These are phyloP conservation scores for Vimba vimba DNA, from an alignment of 2,113 vertebrate species.

Conservation along the genomic window DNA sequence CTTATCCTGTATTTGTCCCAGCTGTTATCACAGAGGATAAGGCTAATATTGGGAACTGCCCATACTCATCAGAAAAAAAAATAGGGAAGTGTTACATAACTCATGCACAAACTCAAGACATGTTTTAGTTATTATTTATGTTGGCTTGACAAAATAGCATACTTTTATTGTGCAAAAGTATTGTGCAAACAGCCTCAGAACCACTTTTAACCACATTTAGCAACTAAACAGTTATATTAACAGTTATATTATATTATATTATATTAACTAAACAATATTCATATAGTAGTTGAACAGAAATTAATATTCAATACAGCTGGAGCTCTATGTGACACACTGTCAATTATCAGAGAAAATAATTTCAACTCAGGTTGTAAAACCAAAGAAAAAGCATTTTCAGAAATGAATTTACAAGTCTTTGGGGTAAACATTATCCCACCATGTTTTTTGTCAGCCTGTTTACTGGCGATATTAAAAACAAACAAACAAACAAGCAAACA, in stretches of 20 bases:
- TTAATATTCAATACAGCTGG: not conserved
- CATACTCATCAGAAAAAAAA: not conserved
- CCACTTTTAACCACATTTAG: not conserved
- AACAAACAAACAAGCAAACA: not conserved
- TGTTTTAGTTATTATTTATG: not conserved
- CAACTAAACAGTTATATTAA: not conserved
- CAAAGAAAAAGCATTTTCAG: not conserved
- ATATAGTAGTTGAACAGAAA: not conserved
- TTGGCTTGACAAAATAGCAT: not conserved
- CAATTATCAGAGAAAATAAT: not conserved
- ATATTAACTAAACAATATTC: not conserved
- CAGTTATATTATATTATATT: no score
- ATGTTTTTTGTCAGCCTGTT: not conserved
- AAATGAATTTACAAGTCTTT: not conserved
- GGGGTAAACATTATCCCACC: not conserved
- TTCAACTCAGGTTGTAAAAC: not conserved
- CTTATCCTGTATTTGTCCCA: slow-evolving; percentile 39
- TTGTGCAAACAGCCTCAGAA: not conserved
- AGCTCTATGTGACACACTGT: not conserved
- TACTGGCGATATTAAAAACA: no score
- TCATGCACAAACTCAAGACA: not conserved
- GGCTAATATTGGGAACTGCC: not conserved
- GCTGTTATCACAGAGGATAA: slow-evolving; percentile 39
- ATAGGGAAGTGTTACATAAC: not conserved
- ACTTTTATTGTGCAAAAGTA: not conserved